Evolutionary conservation across 2,113 vertebrate genomes (phyloP).

Genomic region (Toxotes jaculatrix): DNA sequence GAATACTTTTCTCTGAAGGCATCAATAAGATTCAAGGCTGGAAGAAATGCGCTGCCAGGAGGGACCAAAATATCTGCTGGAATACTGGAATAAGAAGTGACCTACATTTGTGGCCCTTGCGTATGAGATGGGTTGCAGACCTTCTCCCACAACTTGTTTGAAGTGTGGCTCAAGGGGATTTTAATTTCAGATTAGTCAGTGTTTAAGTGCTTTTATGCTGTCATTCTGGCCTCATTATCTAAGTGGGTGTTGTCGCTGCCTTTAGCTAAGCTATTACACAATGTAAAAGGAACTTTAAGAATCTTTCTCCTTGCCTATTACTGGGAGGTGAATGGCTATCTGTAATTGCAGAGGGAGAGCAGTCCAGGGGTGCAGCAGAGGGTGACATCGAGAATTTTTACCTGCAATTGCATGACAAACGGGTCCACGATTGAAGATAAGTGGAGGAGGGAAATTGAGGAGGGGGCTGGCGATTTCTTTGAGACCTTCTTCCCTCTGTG

Average conservation of each 20-base stretch:
- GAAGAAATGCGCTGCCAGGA: slow-evolving; percentile 21
- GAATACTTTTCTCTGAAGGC: slow-evolving; percentile 57
- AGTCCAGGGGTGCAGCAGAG: slow-evolving; percentile 37
- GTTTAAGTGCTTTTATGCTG: slow-evolving; percentile 68
- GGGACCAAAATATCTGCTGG: slow-evolving; percentile 27
- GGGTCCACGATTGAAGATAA: slow-evolving; percentile 43
- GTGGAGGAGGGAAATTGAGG: slow-evolving; percentile 32
- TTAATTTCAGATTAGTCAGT: slow-evolving; percentile 74
- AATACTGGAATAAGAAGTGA: slow-evolving; percentile 17
- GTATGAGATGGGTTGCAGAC: slow-evolving; percentile 34
- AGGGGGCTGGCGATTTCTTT: slow-evolving; percentile 16
- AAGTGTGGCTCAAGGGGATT: slow-evolving; percentile 58
- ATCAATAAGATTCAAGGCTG: slow-evolving; percentile 37
- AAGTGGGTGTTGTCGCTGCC: slow-evolving; percentile 65
- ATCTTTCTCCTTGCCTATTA: slow-evolving; percentile 45
- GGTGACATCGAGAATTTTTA: slow-evolving; percentile 39
- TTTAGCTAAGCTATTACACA: slow-evolving; percentile 60
- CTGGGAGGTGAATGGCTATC: slow-evolving; percentile 75
- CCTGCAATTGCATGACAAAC: slow-evolving; percentile 29
- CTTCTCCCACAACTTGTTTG: slow-evolving; percentile 50
- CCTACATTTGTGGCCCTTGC: slow-evolving; percentile 42
- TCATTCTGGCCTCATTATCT: slow-evolving; percentile 71
- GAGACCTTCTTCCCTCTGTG: neutral
- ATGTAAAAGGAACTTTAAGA: slow-evolving; percentile 55
- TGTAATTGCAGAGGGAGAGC: slow-evolving; percentile 69